These are phyloP conservation scores for Piscicola geometra DNA, from an alignment of 2,888 invertebrate genomes.

Conservation along the genomic window DNA sequence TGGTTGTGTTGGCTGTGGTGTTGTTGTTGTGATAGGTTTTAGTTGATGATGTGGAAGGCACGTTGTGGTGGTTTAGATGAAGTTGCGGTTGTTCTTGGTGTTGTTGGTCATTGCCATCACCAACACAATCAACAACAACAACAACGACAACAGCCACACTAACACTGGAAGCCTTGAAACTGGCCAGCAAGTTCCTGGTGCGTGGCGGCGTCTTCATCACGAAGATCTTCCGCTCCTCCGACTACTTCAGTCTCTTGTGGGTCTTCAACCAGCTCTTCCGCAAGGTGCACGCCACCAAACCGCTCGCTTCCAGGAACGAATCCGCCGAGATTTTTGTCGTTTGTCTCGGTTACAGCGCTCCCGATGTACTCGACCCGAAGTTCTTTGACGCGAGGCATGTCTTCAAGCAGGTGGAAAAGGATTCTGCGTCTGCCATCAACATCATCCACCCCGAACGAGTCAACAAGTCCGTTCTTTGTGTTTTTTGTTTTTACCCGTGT, in stretches of 20 bases:
- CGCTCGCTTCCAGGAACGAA: conserved; percentile 93
- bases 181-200: conserved; percentile 81
- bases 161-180: conserved; percentile 83
- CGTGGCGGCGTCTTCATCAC: conserved; percentile 95
- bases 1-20: background rate
- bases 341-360: conserved; percentile 86
- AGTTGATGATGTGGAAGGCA: too few species aligned
- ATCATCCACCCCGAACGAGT: conserved; percentile 52
- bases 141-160: conserved; percentile 63
- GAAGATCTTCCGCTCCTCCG: conserved; percentile 95
- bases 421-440: conserved; percentile 43
- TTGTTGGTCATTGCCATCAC: background rate
- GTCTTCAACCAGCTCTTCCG: conserved; percentile 92
- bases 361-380: conserved; percentile 79
- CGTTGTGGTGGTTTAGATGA: too few species aligned
- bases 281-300: conserved; percentile 91
- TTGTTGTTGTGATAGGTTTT: too few species aligned
- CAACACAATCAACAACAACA: background rate
- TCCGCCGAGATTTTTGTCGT: conserved; percentile 98
- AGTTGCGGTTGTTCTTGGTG: too few species aligned
- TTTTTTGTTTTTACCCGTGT: conserved; percentile 15
- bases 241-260: conserved; percentile 90
- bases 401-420: conserved; percentile 73
- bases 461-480: conserved; percentile 40
- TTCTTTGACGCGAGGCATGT: conserved; percentile 85